Base-by-base conservation (phyloP, 2,888 invertebrate species). In the Meteorus cinctellus region DNA sequence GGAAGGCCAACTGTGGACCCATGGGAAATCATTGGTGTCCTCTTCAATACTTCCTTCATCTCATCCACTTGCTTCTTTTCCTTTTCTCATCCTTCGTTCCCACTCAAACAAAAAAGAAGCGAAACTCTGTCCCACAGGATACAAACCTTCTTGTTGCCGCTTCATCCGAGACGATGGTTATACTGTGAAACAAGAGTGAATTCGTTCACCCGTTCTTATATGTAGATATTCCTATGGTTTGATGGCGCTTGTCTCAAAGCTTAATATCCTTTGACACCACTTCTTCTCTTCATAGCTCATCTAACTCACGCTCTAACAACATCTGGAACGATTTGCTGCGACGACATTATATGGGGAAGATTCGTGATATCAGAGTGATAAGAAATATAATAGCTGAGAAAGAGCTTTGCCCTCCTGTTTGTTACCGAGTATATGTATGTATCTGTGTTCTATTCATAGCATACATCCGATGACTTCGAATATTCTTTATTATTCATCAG, bases 1-100 rank as follows among this genome's bases (percentile, higher is more conserved):
- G 80, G 76, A 79, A 79, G 76, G 81, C 78, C 82, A 83, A 84
- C 83, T 79, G 72, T 41, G 76, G 80, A 72, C 86, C 81, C 85
- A 51, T 82, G 86, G 86, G 86, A 86, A 86, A 86, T 86, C 86
- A 86, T 84, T 82, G 86, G 78, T 85, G 85, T 86, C 86, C 85
- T 84, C 84, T 83, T 72, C 73, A 77, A 77, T 78, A 77, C 75
- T 79, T 77, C 74, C 70, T 72, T 81, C 81, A 65, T 70, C 67
- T 70, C 45, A 41, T 29, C 62, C 71, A 59, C 51, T 14, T 45
- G 19, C 31, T 41, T 29, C 27, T 36, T 66, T 66, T 68, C 77
- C 59, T 65, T 55, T 72, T 73, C 62, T 70, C 59, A 63, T 29
- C 71, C 71, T 65, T 34, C 41, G 27, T 51, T n/a, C 24, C 31